A percentile compares a stretch with the other conserved stretches of the same genome.
These are phyloP conservation scores for Staurois parvus DNA, from an alignment of 2,797 vertebrate genomes.

Conservation along the genomic window DNA sequence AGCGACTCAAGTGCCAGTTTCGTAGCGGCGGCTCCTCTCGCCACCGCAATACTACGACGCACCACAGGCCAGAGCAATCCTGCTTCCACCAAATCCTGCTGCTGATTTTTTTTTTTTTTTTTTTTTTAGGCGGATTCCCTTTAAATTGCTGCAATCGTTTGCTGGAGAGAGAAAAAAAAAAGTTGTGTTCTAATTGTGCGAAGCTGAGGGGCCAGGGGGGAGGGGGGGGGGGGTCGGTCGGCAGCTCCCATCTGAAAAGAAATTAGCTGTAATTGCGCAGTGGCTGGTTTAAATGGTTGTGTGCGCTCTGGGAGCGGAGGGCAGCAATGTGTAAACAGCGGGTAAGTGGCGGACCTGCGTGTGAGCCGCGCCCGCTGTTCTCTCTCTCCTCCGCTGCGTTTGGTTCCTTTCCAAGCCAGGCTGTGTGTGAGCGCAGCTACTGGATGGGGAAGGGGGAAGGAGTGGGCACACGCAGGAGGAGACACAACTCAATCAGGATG, in stretches of 20 bases:
- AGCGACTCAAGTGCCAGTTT: too few relatives aligned
- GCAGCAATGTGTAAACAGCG: conserved; percentile 43
- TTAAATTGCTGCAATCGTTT: conserved; percentile 14
- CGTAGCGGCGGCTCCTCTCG: too few relatives aligned
- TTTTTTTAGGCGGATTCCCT: background rate
- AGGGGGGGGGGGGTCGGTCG: too few relatives aligned
- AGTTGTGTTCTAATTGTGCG: conserved; percentile 27
- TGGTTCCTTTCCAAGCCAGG: conserved; percentile 42
- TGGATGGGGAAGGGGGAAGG: conserved; percentile 28
- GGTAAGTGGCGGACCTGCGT: conserved; percentile 41
- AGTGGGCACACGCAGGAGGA: conserved; percentile 41
- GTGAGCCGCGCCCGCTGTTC: conserved; percentile 26
- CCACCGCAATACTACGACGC: background rate
- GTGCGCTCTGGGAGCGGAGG: conserved; percentile 28
- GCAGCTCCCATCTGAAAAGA: conserved; percentile 47
- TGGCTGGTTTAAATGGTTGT: conserved; percentile 33
- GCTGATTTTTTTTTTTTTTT: too few relatives aligned
- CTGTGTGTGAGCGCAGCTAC: conserved; percentile 39
- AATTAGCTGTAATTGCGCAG: conserved; percentile 53
- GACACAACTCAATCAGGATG: conserved; percentile 45
- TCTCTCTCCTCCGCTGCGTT: conserved; percentile 5
- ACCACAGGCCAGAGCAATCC: background rate
- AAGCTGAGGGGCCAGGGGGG: conserved; percentile 6
- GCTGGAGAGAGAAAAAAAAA: conserved; percentile 12
- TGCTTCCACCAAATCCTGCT: background rate